phyloP scores from a whole-genome alignment of 2,888 invertebrate genomes.

The Erpobdella octoculata region DNA sequence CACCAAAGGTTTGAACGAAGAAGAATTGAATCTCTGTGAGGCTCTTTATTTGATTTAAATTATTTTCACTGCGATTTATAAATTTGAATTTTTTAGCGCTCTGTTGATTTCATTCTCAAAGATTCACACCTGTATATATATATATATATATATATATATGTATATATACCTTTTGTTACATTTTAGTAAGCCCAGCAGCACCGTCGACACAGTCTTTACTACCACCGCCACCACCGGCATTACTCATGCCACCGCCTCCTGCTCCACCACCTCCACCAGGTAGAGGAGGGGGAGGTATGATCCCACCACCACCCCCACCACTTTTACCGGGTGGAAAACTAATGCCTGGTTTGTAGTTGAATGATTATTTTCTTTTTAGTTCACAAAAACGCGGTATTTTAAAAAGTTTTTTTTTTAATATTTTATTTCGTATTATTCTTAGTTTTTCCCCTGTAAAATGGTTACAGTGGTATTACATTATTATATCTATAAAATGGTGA shows the following conservation, averaged over 20 bases:
- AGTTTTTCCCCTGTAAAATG: too few species aligned
- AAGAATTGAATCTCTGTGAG: constrained; percentile 4
- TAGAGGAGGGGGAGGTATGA: constrained; percentile 59
- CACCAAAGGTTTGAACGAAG: constrained; percentile 68
- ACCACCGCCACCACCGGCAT: constrained; percentile 60
- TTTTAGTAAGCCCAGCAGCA: constrained; percentile 25
- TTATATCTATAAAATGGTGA: too few species aligned
- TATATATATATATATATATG: too few species aligned
- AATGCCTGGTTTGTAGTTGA: too few species aligned
- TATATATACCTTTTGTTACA: too few species aligned
- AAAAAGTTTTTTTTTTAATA: too few species aligned
- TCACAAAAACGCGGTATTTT: too few species aligned
- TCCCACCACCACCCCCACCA: constrained; percentile 54
- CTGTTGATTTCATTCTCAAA: neutral
- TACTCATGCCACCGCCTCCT: constrained; percentile 63
- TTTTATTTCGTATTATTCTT: too few species aligned
- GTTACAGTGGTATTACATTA: too few species aligned
- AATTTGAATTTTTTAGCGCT: neutral
- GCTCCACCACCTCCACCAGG: constrained; percentile 55
- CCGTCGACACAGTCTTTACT: constrained; percentile 25
- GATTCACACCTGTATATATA: too few species aligned
- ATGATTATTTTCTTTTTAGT: too few species aligned
- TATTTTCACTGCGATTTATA: neutral
- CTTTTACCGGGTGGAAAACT: too few species aligned
- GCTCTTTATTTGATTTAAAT: neutral